Evolutionary conservation across 2,888 invertebrate genomes (phyloP).

Genomic region (Epirrhoe tristata): DNA sequence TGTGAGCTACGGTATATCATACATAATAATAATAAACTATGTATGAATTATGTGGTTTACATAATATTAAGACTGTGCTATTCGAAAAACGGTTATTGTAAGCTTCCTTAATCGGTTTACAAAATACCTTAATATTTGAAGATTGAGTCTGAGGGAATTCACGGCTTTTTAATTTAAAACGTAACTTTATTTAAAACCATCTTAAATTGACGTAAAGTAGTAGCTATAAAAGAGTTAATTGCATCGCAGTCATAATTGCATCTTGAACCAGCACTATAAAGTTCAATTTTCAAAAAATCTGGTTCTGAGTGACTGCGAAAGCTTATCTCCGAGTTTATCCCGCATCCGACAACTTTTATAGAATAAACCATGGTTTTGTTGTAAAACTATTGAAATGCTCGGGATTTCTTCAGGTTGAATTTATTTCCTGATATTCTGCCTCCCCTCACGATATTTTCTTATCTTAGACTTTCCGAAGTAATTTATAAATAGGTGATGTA

Average conservation of each 20-base stretch:
- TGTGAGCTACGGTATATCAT: too few relatives aligned
- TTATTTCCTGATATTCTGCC: not conserved
- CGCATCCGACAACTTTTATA: constrained; percentile 33
- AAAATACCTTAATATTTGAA: too few relatives aligned
- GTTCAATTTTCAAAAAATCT: not conserved
- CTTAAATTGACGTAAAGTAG: too few relatives aligned
- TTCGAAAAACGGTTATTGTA: too few relatives aligned
- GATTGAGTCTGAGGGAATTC: too few relatives aligned
- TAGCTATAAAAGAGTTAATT: too few relatives aligned
- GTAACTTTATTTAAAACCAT: too few relatives aligned
- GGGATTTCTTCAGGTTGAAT: not conserved
- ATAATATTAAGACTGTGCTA: too few relatives aligned
- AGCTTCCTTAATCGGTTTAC: too few relatives aligned
- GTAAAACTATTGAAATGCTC: not conserved
- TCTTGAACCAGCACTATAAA: constrained; percentile 1
- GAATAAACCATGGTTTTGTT: not conserved
- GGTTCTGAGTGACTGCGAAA: constrained; percentile 19
- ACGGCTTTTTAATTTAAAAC: too few relatives aligned
- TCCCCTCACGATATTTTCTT: not conserved
- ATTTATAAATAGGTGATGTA: not conserved
- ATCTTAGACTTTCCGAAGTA: not conserved
- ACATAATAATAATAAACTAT: too few relatives aligned
- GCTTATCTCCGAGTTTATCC: constrained; percentile 63
- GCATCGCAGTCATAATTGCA: not conserved
- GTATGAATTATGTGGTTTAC: too few relatives aligned